phyloP scores from a whole-genome alignment of 2,113 vertebrate genomes.

The Chamaea fasciata region DNA sequence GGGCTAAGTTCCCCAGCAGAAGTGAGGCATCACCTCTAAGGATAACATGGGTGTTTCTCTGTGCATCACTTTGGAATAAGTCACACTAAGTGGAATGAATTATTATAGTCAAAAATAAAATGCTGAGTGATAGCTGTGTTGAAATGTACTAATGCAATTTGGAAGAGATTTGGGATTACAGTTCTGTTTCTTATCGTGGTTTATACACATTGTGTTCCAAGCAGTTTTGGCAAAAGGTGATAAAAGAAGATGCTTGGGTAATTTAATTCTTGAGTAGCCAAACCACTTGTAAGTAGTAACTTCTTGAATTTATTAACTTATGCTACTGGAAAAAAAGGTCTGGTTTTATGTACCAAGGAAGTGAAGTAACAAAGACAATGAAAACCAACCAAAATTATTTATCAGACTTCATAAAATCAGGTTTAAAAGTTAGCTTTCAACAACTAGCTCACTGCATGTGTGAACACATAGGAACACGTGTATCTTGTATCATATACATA shows the following conservation, averaged over 20 bases:
- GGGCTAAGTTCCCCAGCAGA: background rate
- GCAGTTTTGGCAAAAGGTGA: conserved; percentile 18
- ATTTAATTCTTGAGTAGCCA: background rate
- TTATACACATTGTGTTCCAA: background rate
- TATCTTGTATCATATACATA: background rate
- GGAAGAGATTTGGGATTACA: conserved; percentile 18
- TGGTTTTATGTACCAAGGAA: background rate
- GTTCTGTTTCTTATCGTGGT: conserved; percentile 14
- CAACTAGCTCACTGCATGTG: background rate
- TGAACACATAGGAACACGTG: background rate
- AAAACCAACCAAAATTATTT: background rate
- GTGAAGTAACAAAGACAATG: background rate
- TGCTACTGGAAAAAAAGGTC: background rate
- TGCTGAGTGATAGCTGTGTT: conserved; percentile 25
- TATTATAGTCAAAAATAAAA: conserved; percentile 27
- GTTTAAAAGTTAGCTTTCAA: background rate
- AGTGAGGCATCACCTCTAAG: background rate
- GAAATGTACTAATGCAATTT: conserved; percentile 40
- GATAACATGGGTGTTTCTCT: background rate
- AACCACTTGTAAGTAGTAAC: background rate
- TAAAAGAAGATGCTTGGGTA: background rate
- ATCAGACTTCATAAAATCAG: background rate
- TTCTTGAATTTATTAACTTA: conserved; percentile 15
- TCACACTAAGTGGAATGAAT: background rate
- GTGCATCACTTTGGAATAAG: background rate